Percentiles rank a stretch among this genome's conserved stretches.
These are phyloP conservation scores for Capitulum mitella DNA, from an alignment of 2,888 invertebrate species.

Conservation along the genomic window DNA sequence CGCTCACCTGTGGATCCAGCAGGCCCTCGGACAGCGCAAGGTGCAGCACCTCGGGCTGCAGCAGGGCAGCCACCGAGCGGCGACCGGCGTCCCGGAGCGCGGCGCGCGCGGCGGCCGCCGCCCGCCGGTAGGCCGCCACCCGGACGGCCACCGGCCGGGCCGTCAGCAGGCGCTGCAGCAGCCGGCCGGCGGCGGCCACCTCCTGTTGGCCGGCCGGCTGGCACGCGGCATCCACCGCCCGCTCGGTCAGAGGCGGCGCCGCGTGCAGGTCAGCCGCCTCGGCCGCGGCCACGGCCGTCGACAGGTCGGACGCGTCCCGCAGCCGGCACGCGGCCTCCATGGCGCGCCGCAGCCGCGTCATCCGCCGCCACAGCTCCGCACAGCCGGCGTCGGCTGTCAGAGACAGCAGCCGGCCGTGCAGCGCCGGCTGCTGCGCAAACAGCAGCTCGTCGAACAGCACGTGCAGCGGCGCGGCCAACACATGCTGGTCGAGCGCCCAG, in stretches of 20 bases:
- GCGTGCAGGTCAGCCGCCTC: background rate
- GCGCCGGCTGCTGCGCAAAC: constrained; percentile 21
- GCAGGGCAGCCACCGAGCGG: background rate
- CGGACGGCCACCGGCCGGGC: background rate
- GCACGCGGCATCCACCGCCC: background rate
- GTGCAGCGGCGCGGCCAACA: background rate
- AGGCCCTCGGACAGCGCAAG: background rate
- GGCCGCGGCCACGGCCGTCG: background rate
- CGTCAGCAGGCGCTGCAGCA: constrained; percentile 7
- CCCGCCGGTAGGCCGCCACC: background rate
- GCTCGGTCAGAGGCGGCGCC: background rate
- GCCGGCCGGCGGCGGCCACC: background rate
- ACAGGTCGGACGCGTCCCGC: background rate
- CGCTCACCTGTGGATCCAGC: background rate
- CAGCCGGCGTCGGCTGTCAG: background rate
- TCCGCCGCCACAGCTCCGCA: background rate
- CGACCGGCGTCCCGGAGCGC: background rate
- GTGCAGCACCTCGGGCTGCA: background rate
- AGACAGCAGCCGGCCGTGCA: constrained; percentile 10
- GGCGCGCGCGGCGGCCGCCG: constrained; percentile 15
- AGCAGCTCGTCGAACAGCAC: constrained; percentile 20
- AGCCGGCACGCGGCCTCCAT: constrained; percentile 4
- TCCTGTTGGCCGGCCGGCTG: no score
- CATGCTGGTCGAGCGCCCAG: background rate
- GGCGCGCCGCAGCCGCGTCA: background rate